Evolutionary conservation across 1,140 invertebrate species (phyloP).

Genomic region (Sminthurinus signatus): DNA sequence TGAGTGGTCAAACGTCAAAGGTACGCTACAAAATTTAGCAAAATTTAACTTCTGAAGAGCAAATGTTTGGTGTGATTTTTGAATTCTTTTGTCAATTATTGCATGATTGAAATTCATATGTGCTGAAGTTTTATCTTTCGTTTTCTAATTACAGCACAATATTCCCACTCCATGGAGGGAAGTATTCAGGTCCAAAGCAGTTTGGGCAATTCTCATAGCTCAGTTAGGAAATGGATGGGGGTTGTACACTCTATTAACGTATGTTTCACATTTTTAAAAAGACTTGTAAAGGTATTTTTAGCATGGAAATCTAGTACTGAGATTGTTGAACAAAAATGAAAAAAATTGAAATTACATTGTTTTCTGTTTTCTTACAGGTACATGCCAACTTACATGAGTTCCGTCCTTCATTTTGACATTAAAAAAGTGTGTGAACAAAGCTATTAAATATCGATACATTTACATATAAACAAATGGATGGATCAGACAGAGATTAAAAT

Average conservation of each 20-base stretch:
- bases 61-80: too few species aligned
- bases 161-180: conserved; percentile 62
- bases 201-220: conserved; percentile 75
- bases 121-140: not conserved
- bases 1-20: conserved; percentile 30
- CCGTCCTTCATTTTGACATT: conserved; percentile 55
- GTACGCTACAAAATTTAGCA: too few species aligned
- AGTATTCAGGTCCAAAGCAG: conserved; percentile 70
- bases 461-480: not conserved
- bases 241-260: too few species aligned
- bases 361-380: too few species aligned
- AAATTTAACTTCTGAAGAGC: too few species aligned
- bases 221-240: conserved; percentile 37
- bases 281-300: too few species aligned
- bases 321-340: too few species aligned
- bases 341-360: too few species aligned
- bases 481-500: not conserved
- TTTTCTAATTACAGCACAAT: conserved; percentile 12
- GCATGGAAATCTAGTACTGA: too few species aligned
- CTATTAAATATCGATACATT: not conserved
- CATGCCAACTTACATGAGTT: conserved; percentile 57
- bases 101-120: not conserved
- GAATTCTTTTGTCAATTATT: not conserved
- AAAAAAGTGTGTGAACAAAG: conserved; percentile 47
- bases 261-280: too few species aligned